A percentile compares a stretch with the other conserved stretches of the same genome.
These are phyloP conservation scores for Zaprionus lachaisei DNA, from an alignment of 1,140 invertebrate species.

Conservation along the genomic window DNA sequence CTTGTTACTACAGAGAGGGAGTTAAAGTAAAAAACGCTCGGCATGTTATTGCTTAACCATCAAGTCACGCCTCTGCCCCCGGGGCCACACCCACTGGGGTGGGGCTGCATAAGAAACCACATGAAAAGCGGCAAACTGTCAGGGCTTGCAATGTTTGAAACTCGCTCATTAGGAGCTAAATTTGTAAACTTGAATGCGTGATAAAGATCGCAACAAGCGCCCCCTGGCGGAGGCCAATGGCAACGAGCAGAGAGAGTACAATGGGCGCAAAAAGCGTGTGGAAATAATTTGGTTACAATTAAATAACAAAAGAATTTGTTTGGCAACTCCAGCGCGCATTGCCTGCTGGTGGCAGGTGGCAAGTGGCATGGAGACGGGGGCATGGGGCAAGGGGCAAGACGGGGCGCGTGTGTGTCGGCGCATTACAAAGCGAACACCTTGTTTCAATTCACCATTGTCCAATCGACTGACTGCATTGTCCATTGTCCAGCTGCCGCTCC, in stretches of 20 bases:
- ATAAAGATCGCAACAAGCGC: constrained; percentile 63
- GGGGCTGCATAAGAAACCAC: constrained; percentile 56
- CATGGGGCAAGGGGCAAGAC: constrained; percentile 27
- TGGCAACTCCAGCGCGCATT: constrained; percentile 74
- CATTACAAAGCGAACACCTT: constrained; percentile 66
- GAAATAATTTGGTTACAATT: constrained; percentile 84
- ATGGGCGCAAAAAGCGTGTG: constrained; percentile 66
- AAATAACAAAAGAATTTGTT: constrained; percentile 84
- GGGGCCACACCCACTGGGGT: constrained; percentile 60
- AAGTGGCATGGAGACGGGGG: constrained; percentile 8
- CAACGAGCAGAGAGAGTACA: constrained; percentile 29
- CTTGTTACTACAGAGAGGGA: not conserved
- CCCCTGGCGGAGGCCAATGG: constrained; percentile 26
- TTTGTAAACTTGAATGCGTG: constrained; percentile 71
- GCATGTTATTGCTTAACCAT: constrained; percentile 57
- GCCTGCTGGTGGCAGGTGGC: constrained; percentile 32
- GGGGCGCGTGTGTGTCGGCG: constrained; percentile 40
- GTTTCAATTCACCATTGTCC: constrained; percentile 45
- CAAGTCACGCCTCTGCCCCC: constrained; percentile 63
- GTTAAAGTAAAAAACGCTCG: not conserved
- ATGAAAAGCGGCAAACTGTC: constrained; percentile 63
- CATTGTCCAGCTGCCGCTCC: constrained; percentile 72
- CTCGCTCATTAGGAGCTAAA: constrained; percentile 79
- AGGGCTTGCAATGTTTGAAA: constrained; percentile 76
- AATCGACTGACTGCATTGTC: constrained; percentile 66